Conservation (phyloP, 2,888 invertebrate genomes). For the Euphydryas editha region DNA sequence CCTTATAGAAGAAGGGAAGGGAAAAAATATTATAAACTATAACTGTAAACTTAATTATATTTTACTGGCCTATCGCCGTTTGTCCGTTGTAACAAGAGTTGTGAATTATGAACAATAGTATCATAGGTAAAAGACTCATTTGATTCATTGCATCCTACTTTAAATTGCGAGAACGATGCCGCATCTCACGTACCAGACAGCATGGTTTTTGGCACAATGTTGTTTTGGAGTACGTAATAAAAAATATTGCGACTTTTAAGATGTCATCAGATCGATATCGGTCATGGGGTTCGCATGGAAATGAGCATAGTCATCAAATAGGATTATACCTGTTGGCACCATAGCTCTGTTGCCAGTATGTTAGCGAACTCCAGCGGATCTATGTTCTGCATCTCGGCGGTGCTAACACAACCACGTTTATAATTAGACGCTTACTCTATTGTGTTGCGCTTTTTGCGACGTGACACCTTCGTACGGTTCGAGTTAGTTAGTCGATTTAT, state of each 20-base stretch:
- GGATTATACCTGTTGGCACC: conserved; percentile 90
- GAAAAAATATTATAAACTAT: too few relatives aligned
- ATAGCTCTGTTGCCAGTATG: conserved; percentile 92
- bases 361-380: conserved; percentile 93
- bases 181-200: conserved; percentile 38
- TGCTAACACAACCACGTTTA: conserved; percentile 71
- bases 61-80: not conserved
- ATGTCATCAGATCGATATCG: conserved; percentile 3
- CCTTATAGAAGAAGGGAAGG: too few relatives aligned
- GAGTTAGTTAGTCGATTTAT: conserved; percentile 81
- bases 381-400: conserved; percentile 83
- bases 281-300: conserved; percentile 1
- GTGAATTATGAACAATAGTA: conserved; percentile 28
- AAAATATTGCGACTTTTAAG: conserved; percentile 11
- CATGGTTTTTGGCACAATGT: conserved; percentile 42
- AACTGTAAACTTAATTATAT: conserved; percentile 2
- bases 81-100: conserved; percentile 22
- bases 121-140: conserved; percentile 30
- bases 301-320: conserved; percentile 7
- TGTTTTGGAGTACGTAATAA: conserved; percentile 22
- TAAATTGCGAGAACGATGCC: conserved; percentile 24
- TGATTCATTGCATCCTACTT: conserved; percentile 39
- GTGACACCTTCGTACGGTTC: conserved; percentile 81
- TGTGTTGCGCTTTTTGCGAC: conserved; percentile 83
- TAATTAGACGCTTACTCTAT: conserved; percentile 83